Evolutionary conservation across 37 sponge, comb jelly and placozoan species (phyloP), one percentile per base, ranked within the genome.

Genomic region (Halisarca cf. caerulea): DNA sequence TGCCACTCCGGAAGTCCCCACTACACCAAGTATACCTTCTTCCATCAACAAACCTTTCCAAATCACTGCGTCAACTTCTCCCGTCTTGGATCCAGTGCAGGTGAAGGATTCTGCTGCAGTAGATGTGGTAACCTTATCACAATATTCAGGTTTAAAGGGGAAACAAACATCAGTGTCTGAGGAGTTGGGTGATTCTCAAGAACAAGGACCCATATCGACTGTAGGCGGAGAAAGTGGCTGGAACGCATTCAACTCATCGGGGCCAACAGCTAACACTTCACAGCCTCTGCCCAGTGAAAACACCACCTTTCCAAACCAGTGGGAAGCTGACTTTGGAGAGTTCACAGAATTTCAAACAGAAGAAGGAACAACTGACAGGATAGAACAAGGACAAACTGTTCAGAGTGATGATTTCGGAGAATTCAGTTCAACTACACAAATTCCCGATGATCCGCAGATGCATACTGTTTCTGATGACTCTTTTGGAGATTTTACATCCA

Each of bases 351-450:
- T 37, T 8, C 35, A 33, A 8, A 11, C 77, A 41, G 14, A 27
- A 32, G 69, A 68, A 68, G 35, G 17, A 3, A 1, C 1, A 34
- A 32, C 35, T n/a, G 34, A 34, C 3, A 18, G 17, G 15, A 17
- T 30, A 32, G 34, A 17, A 2, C 15, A 28, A 30, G 2, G 32
- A 6, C 69, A 68, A 3, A 3, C 1, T 2, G 32, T 18, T 28
- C 9, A 37, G 17, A 40, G 18, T 15, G 45, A 74, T 41, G 44
- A 74, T 41, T 74, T 74, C 41, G 77, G 77, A 41, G 77, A 74
- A 41, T 41, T 74, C 42, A 15, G 24, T n/a, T 36, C 71, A 28
- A 11, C 37, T 21, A 2, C 71, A 69, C 71, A 28, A 20, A 2
- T 32, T 1, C 71, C 71, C 20, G 35, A 3, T 59, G 60, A 59